Evolutionary conservation across 2,797 vertebrate genomes (phyloP).

Genomic region (Paratrypauchen microcephalus): DNA sequence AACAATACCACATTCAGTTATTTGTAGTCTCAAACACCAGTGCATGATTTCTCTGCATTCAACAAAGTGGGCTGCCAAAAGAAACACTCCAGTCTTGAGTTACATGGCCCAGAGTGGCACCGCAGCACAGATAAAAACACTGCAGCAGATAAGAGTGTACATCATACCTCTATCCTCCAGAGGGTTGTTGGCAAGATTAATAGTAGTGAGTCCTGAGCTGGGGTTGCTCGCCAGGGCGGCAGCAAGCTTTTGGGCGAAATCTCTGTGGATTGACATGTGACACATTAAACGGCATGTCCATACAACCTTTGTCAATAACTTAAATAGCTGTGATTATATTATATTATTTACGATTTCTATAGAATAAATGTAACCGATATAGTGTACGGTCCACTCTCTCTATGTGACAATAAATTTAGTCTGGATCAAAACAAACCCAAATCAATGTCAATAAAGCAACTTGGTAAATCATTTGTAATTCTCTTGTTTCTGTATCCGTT

Average conservation of each 20-base stretch:
- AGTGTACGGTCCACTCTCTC: background rate
- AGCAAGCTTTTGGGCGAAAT: slow-evolving; percentile 96
- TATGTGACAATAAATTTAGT: background rate
- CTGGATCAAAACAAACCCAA: background rate
- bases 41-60: background rate
- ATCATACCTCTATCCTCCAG: slow-evolving; percentile 93
- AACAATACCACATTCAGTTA: background rate
- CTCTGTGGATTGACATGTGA: slow-evolving; percentile 67
- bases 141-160: slow-evolving; percentile 17
- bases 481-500: background rate
- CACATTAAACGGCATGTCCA: background rate
- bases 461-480: background rate
- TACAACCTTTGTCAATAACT: background rate
- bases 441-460: background rate
- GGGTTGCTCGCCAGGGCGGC: slow-evolving; percentile 88
- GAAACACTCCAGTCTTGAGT: slow-evolving; percentile 4
- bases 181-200: slow-evolving; percentile 94
- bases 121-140: slow-evolving; percentile 19
- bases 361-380: background rate
- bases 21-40: background rate
- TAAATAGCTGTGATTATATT: background rate
- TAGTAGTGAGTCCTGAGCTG: slow-evolving; percentile 90
- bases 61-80: background rate
- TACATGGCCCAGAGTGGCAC: background rate
- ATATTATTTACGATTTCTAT: background rate